Evolutionary conservation across 2,888 invertebrate genomes (phyloP), one percentile per base, ranked within the genome.

Genomic region (Linyphia triangularis): DNA sequence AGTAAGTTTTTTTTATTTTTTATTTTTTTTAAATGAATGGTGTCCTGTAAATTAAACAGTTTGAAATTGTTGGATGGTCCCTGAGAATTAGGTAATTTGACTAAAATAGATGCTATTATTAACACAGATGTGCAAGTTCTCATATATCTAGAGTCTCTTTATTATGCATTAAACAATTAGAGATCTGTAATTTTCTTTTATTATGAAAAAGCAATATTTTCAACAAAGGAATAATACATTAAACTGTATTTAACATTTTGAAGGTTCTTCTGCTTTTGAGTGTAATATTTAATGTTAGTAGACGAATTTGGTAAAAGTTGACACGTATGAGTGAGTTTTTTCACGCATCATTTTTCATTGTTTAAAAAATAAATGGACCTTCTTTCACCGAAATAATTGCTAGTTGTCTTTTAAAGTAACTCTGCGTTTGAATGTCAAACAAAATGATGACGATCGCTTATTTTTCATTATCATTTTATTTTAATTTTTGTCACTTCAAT

Each of bases 151-250:
- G 26, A 69, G 10, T 30, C 33, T 69, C 37, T 16, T 69, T 69
- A 30, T 69, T 69, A 28, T 69, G 19, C 30, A 19, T 33, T 37
- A 69, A 69, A 33, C 69, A 69, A 69, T 69, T 69, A 69, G 33
- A 69, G 26, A 63, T 63, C 24, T 22, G 10, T 13, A 51, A 5
- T 51, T n/a, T 16, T 16, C 13, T 43, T 43, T 13, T 10, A 13
- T 16, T 51, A 51, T n/a, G n/a, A 51, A 13, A 51, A 13, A 16
- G 1, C 51, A n/a, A 0, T 51, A 51, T 51, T 51, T n/a, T 16
- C 51, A 16, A 51, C 51, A 51, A 51, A 51, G n/a, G 51, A 51
- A 51, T n/a, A 16, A 43, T 5, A 51, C 13, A 13, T 51, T 33
- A 6, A 33, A 33, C 33, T 33, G 9, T 4, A 4, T 9, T 33